Conservation (phyloP, 2,797 vertebrate genomes). For the Podarcis siculus region DNA sequence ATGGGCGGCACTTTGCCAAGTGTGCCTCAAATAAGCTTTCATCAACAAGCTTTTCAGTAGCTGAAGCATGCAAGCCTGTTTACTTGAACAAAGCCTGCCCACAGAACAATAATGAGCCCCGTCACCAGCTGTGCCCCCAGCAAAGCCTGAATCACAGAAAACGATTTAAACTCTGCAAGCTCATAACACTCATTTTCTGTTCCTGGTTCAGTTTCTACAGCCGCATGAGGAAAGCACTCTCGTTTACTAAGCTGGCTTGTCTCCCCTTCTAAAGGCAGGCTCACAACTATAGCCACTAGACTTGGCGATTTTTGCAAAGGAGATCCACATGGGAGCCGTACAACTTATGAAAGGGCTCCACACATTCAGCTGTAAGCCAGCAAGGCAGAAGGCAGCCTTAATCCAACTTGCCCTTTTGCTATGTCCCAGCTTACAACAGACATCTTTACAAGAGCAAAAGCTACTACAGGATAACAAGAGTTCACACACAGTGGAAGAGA, state of each 20-base stretch:
- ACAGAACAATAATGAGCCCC: too few species aligned
- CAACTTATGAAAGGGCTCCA: not conserved
- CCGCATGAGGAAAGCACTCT: not conserved
- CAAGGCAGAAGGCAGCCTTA: not conserved
- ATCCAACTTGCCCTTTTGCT: not conserved
- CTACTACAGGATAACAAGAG: not conserved
- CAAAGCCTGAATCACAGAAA: not conserved
- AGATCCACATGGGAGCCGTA: not conserved
- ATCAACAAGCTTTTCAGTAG: constrained; percentile 7
- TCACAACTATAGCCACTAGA: not conserved
- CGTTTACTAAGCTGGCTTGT: not conserved
- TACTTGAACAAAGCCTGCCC: not conserved
- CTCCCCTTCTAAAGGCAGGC: not conserved
- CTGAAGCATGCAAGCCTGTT: not conserved
- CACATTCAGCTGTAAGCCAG: not conserved
- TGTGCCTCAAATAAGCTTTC: not conserved
- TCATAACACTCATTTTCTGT: not conserved
- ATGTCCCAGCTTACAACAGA: not conserved
- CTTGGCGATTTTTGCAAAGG: not conserved
- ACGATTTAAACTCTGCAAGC: not conserved
- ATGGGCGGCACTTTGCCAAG: not conserved
- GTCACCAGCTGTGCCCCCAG: not conserved
- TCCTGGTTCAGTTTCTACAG: not conserved
- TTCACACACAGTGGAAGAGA: not conserved
- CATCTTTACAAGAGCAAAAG: not conserved